Evolutionary conservation across 2,113 vertebrate genomes (phyloP), one percentile per base, ranked within the genome.

Genomic region (Scomber colias): DNA sequence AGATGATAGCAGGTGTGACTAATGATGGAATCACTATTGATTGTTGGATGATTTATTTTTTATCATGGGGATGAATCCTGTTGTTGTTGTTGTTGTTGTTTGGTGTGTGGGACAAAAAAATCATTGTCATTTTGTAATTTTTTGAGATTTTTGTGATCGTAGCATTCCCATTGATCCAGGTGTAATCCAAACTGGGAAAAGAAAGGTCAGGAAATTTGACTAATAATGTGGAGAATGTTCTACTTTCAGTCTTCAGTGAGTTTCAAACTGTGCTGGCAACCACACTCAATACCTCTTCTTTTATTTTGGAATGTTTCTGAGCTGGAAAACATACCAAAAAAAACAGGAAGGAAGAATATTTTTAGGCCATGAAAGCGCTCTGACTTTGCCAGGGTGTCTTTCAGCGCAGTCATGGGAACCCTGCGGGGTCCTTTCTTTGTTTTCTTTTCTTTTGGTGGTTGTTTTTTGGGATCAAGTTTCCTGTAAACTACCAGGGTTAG

Each of bases 341-440:
- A 24, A 54, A 46, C 56, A 71, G 77, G 56, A 84, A 75, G 71
- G 31, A 75, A 77, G 57, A 54, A 5, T 83, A 74, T 77, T 62
- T 79, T 51, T 76, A 64, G 63, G 16, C 45, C 14, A 21, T 72
- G 24, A 46, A 64, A 24, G 19, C n/a, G 11, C 63, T 46, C 31
- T 12, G 49, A 59, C 46, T 72, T 49, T 35, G 46, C 27, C 16
- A 27, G 44, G 56, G 31, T 2, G 44, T 66, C 51, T 67, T 24
- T 67, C 45, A 31, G 45, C 24, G n/a, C 40, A 66, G 56, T 6
- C 21, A 19, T 51, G 65, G 65, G 44, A 74, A 61, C 61, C 68
- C 63, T 62, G 73, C 74, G 44, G 78, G 31, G 5, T 54, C 46
- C n/a, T 56, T 49, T 21, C 3, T 27, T 27, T 27, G 2, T 27